phyloP scores from a whole-genome alignment of 2,888 invertebrate species.

The Sarcophaga variegata region DNA sequence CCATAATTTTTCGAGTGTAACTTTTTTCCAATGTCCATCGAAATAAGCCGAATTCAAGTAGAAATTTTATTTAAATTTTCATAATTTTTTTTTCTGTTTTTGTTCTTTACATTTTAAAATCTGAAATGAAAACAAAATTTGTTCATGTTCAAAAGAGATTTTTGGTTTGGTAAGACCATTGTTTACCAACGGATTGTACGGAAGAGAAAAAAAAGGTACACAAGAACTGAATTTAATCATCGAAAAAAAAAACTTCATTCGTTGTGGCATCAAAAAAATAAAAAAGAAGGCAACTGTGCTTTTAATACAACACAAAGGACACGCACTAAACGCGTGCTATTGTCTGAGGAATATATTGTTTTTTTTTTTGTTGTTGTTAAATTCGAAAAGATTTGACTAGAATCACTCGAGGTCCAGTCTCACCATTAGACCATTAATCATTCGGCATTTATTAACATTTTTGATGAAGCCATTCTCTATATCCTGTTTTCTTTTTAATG shows the following conservation, averaged over 20 bases:
- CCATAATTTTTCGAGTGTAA: conserved; percentile 1
- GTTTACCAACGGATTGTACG: conserved; percentile 27
- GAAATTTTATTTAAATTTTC: conserved; percentile 42
- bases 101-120: conserved; percentile 46
- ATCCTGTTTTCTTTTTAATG: conserved; percentile 11
- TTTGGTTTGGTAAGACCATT: conserved; percentile 28
- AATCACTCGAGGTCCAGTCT: conserved; percentile 36
- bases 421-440: conserved; percentile 65
- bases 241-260: conserved; percentile 32
- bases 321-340: conserved; percentile 70
- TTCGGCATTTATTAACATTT: conserved; percentile 68
- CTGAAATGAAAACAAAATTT: conserved; percentile 56
- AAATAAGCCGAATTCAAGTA: conserved; percentile 51
- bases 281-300: conserved; percentile 60
- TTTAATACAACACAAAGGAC: conserved; percentile 66
- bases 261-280: conserved; percentile 45
- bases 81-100: neutral
- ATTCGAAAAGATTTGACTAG: conserved; percentile 17
- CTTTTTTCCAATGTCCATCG: conserved; percentile 12
- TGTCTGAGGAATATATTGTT: conserved; percentile 5
- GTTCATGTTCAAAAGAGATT: conserved; percentile 45
- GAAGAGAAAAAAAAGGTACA: conserved; percentile 7
- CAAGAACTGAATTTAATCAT: conserved; percentile 47
- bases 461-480: conserved; percentile 64
- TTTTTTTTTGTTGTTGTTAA: conserved; percentile 7